Evolutionary conservation across 2,888 invertebrate species (phyloP).

Genomic region (Latrodectus elegans): DNA sequence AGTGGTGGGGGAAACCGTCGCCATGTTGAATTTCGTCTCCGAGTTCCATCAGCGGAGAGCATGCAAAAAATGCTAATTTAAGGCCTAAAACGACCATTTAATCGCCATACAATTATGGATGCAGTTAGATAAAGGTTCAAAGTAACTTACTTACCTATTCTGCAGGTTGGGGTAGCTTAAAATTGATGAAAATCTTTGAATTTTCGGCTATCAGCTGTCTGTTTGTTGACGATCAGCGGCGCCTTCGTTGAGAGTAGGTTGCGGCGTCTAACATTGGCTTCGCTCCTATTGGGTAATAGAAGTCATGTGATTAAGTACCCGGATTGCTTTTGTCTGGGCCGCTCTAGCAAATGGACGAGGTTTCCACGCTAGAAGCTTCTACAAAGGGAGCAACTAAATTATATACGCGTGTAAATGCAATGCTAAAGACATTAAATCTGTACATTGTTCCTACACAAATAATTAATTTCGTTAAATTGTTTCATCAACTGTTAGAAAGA

Average conservation of each 20-base stretch:
- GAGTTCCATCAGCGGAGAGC: conserved; percentile 17
- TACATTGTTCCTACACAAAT: neutral
- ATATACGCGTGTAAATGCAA: conserved; percentile 33
- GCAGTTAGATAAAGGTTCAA: conserved; percentile 53
- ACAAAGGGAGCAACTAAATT: neutral
- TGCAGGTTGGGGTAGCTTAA: neutral
- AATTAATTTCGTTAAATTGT: no score
- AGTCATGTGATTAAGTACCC: conserved; percentile 67
- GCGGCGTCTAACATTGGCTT: conserved; percentile 50
- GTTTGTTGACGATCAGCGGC: conserved; percentile 58
- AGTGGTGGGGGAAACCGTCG: conserved; percentile 20
- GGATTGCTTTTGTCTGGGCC: conserved; percentile 69
- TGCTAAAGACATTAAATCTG: conserved; percentile 22
- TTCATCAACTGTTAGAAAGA: no score
- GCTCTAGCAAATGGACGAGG: conserved; percentile 66
- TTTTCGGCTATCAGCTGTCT: conserved; percentile 20
- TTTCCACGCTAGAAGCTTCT: conserved; percentile 35
- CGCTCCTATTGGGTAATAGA: conserved; percentile 20
- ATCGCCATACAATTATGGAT: neutral
- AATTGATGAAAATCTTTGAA: conserved; percentile 26
- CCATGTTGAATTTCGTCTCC: conserved; percentile 62
- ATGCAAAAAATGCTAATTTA: conserved; percentile 45
- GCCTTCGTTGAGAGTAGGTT: conserved; percentile 66
- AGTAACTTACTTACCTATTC: conserved; percentile 56
- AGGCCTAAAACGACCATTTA: conserved; percentile 9